Base-by-base conservation (phyloP, 2,888 invertebrate species). In the Apotomis capreana region DNA sequence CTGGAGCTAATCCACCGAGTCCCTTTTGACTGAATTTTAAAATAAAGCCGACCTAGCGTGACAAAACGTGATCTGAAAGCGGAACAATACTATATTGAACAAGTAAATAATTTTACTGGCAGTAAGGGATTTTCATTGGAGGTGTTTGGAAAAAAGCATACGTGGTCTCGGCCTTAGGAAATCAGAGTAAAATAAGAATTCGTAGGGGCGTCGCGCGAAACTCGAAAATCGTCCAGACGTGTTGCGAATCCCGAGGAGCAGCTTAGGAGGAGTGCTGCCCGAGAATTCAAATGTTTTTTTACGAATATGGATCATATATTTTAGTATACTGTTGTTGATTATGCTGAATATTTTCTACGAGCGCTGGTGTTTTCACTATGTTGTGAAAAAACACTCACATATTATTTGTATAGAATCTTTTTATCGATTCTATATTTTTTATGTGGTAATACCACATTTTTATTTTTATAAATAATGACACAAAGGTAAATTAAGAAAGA, bases 151-250 rank as follows among this genome's bases (percentile, higher is more conserved):
- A 68, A 71, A 82, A 82, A 81, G 81, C 83, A 82, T 81, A 82
- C 83, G 85, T 80, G 77, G 78, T 78, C 78, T 75, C 74, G 70
- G 57, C 58, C 60, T 75, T 68, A 75, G 63, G 74, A 80, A 83
- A 80, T 81, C 78, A 77, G 78, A 80, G 79, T 80, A 80, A 83
- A 84, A 83, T 83, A 84, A 85, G 81, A 84, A 85, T 85, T 85
- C 78, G 79, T 78, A 77, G 78, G 77, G 80, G 81, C 81, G 79
- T 75, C 76, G 80, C 82, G 83, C 79, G 83, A 82, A 86, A 86
- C 84, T 85, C 84, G 85, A 88, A 88, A 88, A 89, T 88, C 86
- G 88, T 76, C 77, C 74, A 76, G 74, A 86, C 89, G 90, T 89
- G 90, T 79, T 68, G 36, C 10, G 88, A 87, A 87, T 88, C 70